These are phyloP conservation scores for Drosophila aff. DNA, from an alignment of 1,140 invertebrate genomes.

Conservation along the genomic window DNA sequence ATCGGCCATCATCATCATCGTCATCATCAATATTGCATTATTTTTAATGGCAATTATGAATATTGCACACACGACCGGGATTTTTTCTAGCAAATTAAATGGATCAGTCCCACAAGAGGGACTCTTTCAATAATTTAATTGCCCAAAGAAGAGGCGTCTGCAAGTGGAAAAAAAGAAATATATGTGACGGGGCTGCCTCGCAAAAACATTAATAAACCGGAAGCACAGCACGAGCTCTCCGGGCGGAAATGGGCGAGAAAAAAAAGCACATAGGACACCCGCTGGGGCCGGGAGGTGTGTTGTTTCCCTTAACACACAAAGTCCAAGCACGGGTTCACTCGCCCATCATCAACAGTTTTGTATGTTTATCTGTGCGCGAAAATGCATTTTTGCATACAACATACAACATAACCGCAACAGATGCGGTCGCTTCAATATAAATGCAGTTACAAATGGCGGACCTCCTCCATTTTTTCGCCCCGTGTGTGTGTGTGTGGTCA, in stretches of 20 bases:
- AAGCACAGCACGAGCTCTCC: slow-evolving; percentile 59
- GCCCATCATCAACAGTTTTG: slow-evolving; percentile 53
- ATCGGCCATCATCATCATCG: slow-evolving; percentile 38
- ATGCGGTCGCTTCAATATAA: slow-evolving; percentile 83
- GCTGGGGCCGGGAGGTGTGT: neutral
- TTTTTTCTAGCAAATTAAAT: slow-evolving; percentile 51
- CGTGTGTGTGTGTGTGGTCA: slow-evolving; percentile 66
- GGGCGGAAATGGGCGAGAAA: slow-evolving; percentile 63
- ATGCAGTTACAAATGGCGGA: slow-evolving; percentile 78
- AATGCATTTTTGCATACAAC: slow-evolving; percentile 83
- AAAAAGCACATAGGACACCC: slow-evolving; percentile 42
- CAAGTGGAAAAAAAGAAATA: slow-evolving; percentile 7
- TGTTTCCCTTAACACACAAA: slow-evolving; percentile 45
- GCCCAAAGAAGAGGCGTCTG: slow-evolving; percentile 32
- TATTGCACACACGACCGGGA: slow-evolving; percentile 42
- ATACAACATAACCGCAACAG: slow-evolving; percentile 83
- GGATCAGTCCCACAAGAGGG: slow-evolving; percentile 30
- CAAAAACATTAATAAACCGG: slow-evolving; percentile 78
- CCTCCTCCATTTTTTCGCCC: slow-evolving; percentile 2
- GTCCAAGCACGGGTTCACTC: slow-evolving; percentile 29
- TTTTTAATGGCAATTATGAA: slow-evolving; percentile 63
- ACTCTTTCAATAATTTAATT: slow-evolving; percentile 70
- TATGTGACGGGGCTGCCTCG: slow-evolving; percentile 4
- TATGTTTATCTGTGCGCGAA: slow-evolving; percentile 82
- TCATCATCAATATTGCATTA: slow-evolving; percentile 47